Evolutionary conservation across 2,888 invertebrate species (phyloP).

Genomic region (Imbricaverruca yamaguchii): DNA sequence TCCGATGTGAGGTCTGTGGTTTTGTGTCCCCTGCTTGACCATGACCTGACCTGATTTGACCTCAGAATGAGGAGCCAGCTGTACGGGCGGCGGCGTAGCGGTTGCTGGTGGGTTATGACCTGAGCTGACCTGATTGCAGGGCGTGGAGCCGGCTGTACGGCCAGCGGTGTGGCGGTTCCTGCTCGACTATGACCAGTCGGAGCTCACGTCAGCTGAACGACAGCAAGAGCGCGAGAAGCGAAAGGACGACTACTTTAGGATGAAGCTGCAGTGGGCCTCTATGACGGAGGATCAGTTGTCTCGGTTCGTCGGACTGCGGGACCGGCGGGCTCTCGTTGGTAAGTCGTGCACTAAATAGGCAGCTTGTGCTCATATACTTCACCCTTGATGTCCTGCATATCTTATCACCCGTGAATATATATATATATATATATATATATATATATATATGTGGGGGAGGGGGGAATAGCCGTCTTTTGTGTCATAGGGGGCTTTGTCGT

Average conservation of each 20-base stretch:
- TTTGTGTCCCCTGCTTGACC: neutral
- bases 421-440: too few relatives aligned
- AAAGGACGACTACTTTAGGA: slow-evolving; percentile 78
- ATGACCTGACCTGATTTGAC: neutral
- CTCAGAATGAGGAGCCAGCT: too few relatives aligned
- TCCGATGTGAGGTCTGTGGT: too few relatives aligned
- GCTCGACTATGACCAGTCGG: slow-evolving; percentile 28
- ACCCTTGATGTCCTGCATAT: too few relatives aligned
- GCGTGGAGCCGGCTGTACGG: slow-evolving; percentile 31
- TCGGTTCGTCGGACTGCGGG: slow-evolving; percentile 31
- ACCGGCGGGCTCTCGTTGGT: slow-evolving; percentile 32
- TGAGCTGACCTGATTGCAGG: slow-evolving; percentile 25
- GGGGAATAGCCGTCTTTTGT: neutral
- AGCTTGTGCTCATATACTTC: too few relatives aligned
- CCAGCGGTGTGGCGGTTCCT: slow-evolving; percentile 32
- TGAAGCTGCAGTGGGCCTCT: slow-evolving; percentile 95
- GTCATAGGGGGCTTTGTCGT: too few relatives aligned
- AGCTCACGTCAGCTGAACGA: slow-evolving; percentile 61
- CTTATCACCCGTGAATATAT: too few relatives aligned
- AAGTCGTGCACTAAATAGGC: neutral
- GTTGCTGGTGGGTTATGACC: neutral
- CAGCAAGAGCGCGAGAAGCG: slow-evolving; percentile 60
- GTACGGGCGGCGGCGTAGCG: too few relatives aligned
- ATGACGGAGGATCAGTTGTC: slow-evolving; percentile 78
- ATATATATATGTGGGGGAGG: neutral